These are phyloP conservation scores for Pilophorus perplexus DNA, from an alignment of 2,888 invertebrate genomes.

Conservation along the genomic window DNA sequence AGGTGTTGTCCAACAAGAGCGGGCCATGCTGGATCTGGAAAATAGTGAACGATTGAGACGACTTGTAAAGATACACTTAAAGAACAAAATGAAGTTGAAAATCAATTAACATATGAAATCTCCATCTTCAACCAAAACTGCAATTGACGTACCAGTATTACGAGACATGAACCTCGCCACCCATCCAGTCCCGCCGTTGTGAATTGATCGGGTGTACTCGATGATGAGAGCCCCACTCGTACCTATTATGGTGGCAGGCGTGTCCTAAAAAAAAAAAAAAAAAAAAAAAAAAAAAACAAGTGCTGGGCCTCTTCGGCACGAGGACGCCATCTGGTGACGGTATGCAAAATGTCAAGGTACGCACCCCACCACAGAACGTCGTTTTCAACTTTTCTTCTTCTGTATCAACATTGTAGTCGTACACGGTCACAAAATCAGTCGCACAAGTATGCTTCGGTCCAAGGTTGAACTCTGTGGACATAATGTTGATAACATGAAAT, in stretches of 20 bases:
- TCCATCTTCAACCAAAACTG: background rate
- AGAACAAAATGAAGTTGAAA: too few species aligned
- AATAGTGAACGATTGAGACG: background rate
- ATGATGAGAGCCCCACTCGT: conserved; percentile 58
- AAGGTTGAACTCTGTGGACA: conserved; percentile 61
- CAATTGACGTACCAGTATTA: background rate
- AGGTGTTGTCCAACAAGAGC: conserved; percentile 19
- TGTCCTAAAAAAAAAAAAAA: conserved; percentile 55
- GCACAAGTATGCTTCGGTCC: conserved; percentile 62
- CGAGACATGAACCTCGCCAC: conserved; percentile 36
- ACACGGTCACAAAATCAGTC: conserved; percentile 64
- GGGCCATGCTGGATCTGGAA: conserved; percentile 28
- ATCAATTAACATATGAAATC: too few species aligned
- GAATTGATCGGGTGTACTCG: conserved; percentile 63
- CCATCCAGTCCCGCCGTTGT: conserved; percentile 74
- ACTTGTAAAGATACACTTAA: background rate
- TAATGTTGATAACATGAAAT: too few species aligned
- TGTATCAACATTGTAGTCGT: conserved; percentile 55
- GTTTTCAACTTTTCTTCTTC: conserved; percentile 52
- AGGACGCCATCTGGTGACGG: too few species aligned
- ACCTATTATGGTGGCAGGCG: conserved; percentile 57
- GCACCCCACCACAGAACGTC: conserved; percentile 54
- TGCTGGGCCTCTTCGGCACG: too few species aligned
- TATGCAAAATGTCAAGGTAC: conserved; percentile 29
- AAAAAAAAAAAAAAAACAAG: conserved; percentile 46